Conservation (phyloP, 2,888 invertebrate genomes). For the Agonum fuliginosum region DNA sequence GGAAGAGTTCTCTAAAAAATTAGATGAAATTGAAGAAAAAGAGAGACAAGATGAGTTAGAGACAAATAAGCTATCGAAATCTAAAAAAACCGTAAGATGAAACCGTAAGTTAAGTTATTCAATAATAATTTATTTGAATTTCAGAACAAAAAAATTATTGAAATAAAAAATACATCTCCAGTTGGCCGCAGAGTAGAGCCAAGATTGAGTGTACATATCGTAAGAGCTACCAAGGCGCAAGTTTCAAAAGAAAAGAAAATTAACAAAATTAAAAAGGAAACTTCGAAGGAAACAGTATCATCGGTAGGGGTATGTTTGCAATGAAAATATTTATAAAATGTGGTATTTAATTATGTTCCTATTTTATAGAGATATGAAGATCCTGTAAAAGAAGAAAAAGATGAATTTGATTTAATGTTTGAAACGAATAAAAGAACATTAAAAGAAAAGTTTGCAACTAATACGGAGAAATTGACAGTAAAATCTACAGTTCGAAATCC, state of each 20-base stretch:
- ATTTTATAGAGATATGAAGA: background rate
- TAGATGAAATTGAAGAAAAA: conserved; percentile 84
- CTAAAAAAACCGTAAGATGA: no score
- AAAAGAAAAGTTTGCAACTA: background rate
- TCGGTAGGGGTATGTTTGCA: no score
- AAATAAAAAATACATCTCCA: background rate
- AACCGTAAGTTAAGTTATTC: no score
- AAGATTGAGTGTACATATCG: background rate
- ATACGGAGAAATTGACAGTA: background rate
- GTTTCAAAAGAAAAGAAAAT: background rate
- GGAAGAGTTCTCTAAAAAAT: conserved; percentile 81
- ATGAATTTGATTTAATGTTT: conserved; percentile 12
- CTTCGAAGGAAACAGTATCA: no score
- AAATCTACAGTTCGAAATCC: no score
- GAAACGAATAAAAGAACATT: background rate
- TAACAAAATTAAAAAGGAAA: background rate
- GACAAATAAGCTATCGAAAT: conserved; percentile 74
- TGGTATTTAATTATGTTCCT: no score
- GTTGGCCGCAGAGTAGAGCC: background rate
- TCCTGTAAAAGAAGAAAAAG: background rate
- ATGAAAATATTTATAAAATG: no score
- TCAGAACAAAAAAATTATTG: no score
- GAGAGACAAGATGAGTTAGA: conserved; percentile 81
- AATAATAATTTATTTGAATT: no score
- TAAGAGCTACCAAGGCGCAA: conserved; percentile 1